Conservation (phyloP, 2,113 vertebrate genomes). For the Rutilus rutilus region DNA sequence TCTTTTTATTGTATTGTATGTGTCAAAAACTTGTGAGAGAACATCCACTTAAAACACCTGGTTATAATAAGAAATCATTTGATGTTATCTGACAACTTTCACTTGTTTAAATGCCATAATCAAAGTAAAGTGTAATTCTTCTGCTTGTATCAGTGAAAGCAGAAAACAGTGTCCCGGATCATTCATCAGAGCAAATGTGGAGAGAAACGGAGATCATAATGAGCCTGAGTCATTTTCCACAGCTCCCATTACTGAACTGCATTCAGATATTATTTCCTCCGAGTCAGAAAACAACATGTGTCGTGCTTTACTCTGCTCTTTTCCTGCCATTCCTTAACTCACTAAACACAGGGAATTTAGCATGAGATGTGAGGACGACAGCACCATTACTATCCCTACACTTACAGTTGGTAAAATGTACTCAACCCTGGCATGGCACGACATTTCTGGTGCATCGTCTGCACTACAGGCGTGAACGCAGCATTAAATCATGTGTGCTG, state of each 20-base stretch:
- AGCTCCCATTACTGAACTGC: constrained; percentile 77
- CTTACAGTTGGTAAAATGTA: neutral
- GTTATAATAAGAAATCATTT: neutral
- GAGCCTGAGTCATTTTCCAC: constrained; percentile 76
- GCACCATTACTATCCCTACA: neutral
- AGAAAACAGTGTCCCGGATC: constrained; percentile 77
- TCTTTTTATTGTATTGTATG: no score
- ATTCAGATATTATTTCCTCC: constrained; percentile 81
- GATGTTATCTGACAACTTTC: neutral
- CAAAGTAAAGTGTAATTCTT: neutral
- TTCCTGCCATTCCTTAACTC: neutral
- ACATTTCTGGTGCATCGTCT: neutral
- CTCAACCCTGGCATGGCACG: neutral
- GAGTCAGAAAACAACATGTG: constrained; percentile 71
- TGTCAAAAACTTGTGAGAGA: no score
- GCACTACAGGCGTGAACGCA: neutral
- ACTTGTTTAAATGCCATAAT: neutral
- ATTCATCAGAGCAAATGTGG: constrained; percentile 77
- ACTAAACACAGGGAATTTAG: neutral
- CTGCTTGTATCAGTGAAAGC: constrained; percentile 52
- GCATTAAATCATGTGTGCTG: neutral
- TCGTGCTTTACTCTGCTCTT: neutral
- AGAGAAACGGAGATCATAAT: constrained; percentile 78
- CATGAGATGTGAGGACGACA: neutral
- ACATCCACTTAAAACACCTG: neutral